Evolutionary conservation across 2,888 invertebrate genomes (phyloP).

Genomic region (Lamellibrachia columna): DNA sequence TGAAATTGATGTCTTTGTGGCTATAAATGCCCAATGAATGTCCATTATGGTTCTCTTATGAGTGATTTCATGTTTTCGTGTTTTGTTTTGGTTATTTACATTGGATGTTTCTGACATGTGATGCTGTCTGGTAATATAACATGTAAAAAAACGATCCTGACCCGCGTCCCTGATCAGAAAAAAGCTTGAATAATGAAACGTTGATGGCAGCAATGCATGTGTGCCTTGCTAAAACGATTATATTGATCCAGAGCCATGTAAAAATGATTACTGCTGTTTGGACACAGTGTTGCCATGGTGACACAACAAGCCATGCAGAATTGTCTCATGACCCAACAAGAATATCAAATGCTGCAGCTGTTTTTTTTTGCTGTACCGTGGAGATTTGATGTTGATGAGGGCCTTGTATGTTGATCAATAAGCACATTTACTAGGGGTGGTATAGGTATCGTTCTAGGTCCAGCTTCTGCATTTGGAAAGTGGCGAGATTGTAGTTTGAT

Average conservation of each 20-base stretch:
- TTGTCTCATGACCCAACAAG: background rate
- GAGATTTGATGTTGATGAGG: background rate
- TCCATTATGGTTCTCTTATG: background rate
- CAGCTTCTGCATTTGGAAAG: background rate
- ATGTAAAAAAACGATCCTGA: background rate
- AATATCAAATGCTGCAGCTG: background rate
- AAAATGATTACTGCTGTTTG: constrained; percentile 5
- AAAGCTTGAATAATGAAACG: background rate
- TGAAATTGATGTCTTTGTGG: background rate
- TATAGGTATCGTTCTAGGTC: background rate
- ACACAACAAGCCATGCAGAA: background rate
- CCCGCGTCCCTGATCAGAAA: background rate
- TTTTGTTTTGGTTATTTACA: background rate
- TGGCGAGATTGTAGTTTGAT: background rate
- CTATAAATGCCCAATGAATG: background rate
- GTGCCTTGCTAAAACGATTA: background rate
- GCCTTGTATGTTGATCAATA: background rate
- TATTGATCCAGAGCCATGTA: background rate
- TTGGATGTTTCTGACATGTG: background rate
- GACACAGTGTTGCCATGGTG: constrained; percentile 8
- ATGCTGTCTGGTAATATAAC: background rate
- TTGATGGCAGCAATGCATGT: background rate
- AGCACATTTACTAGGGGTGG: background rate
- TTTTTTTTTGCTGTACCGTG: background rate
- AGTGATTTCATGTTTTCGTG: background rate